Percentiles rank a stretch among this genome's conserved stretches.
Evolutionary conservation across 2,113 vertebrate species (phyloP).

Genomic region (Typhlomys cinereus): DNA sequence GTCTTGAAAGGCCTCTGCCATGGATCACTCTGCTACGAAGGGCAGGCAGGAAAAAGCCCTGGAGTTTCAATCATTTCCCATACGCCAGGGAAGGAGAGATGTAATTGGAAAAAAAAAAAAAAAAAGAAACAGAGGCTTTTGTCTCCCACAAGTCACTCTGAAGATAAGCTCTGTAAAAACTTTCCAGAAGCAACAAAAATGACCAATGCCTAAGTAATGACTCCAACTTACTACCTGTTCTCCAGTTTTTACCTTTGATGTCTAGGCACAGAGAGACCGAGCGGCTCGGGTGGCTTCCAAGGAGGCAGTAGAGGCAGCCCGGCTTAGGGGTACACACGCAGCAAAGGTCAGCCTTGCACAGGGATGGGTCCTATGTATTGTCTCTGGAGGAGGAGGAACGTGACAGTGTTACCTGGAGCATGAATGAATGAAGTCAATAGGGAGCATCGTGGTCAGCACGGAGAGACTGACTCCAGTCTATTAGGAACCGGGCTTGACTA

Average conservation of each 20-base stretch:
- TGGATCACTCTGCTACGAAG: too few relatives aligned
- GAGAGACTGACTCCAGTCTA: neutral
- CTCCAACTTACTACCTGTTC: slow-evolving; percentile 27
- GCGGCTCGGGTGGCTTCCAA: neutral
- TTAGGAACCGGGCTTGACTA: neutral
- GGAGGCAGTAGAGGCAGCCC: slow-evolving; percentile 45
- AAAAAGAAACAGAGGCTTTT: neutral
- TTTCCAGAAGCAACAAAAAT: slow-evolving; percentile 44
- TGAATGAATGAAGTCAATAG: neutral
- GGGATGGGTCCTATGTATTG: neutral
- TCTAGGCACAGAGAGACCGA: slow-evolving; percentile 39
- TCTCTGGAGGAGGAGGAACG: neutral
- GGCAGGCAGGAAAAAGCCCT: neutral
- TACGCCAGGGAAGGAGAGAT: too few relatives aligned
- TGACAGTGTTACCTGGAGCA: neutral
- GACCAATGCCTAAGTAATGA: neutral
- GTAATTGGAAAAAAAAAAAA: too few relatives aligned
- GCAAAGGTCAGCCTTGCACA: slow-evolving; percentile 19
- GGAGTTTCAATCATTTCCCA: neutral
- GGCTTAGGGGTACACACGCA: neutral
- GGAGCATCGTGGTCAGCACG: neutral
- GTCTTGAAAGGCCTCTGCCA: neutral
- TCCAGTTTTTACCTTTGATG: slow-evolving; percentile 50
- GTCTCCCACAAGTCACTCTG: neutral
- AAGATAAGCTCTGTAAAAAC: slow-evolving; percentile 37